These are phyloP conservation scores for Thaumatotibia leucotreta DNA, from an alignment of 1,140 invertebrate genomes.

Conservation along the genomic window DNA sequence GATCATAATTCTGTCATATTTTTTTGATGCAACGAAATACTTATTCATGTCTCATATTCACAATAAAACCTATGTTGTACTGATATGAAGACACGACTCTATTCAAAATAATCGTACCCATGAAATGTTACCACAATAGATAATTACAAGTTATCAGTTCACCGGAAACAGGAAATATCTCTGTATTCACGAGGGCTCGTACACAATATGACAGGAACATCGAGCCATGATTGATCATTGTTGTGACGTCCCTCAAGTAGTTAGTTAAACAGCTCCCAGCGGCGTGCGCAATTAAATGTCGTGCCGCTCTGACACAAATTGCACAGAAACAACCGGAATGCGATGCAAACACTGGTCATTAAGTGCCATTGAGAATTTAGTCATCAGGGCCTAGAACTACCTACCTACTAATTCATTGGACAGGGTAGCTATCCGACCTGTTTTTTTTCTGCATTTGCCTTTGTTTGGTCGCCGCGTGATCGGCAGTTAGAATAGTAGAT, in stretches of 20 bases:
- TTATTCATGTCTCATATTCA: too few relatives aligned
- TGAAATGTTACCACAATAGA: neutral
- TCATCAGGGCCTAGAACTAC: too few relatives aligned
- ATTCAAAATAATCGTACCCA: neutral
- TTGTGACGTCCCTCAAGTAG: constrained; percentile 4
- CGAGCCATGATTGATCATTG: constrained; percentile 9
- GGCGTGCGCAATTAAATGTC: constrained; percentile 4
- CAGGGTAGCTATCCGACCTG: too few relatives aligned
- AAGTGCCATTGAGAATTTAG: neutral
- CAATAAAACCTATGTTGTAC: too few relatives aligned
- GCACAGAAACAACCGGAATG: neutral
- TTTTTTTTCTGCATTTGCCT: too few relatives aligned
- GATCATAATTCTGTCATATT: too few relatives aligned
- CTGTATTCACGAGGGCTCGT: constrained; percentile 3
- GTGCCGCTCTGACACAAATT: neutral
- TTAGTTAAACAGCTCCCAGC: constrained; percentile 5
- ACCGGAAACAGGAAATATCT: neutral
- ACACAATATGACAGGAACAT: constrained; percentile 1
- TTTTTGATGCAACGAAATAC: too few relatives aligned
- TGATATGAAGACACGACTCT: too few relatives aligned
- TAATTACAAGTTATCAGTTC: neutral
- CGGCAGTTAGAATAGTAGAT: too few relatives aligned
- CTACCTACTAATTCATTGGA: too few relatives aligned
- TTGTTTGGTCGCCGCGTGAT: too few relatives aligned
- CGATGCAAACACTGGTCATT: neutral